A percentile compares a stretch with the other conserved stretches of the same genome.
These are phyloP conservation scores for Pollenia amentaria DNA, from an alignment of 2,888 invertebrate genomes.

Conservation along the genomic window DNA sequence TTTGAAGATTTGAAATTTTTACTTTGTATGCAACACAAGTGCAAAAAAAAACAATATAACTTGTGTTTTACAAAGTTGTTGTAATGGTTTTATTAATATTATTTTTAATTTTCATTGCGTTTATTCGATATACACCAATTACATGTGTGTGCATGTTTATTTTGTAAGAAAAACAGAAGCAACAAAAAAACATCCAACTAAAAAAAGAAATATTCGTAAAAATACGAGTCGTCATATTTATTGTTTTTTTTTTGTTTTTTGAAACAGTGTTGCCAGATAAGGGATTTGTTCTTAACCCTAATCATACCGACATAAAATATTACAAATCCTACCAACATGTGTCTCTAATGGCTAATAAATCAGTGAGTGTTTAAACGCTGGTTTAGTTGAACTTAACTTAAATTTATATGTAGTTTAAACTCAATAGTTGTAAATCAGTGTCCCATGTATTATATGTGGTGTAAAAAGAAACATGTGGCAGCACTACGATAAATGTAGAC, in stretches of 20 bases:
- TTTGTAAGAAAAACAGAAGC: constrained; percentile 2
- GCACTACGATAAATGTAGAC: too few species aligned
- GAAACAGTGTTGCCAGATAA: too few species aligned
- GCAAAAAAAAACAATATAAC: constrained; percentile 41
- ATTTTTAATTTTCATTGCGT: constrained; percentile 36
- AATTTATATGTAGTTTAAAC: too few species aligned
- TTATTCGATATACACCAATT: constrained; percentile 26
- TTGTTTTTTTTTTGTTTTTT: constrained; percentile 27
- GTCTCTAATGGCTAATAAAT: too few species aligned
- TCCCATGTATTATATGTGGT: too few species aligned
- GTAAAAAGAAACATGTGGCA: too few species aligned
- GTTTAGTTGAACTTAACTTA: too few species aligned
- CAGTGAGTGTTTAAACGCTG: too few species aligned
- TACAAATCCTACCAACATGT: too few species aligned
- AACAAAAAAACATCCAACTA: background rate
- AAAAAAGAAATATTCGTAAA: constrained; percentile 28
- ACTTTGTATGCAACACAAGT: constrained; percentile 53
- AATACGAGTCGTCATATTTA: constrained; percentile 45
- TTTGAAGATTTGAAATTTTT: background rate
- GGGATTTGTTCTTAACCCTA: too few species aligned
- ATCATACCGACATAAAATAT: too few species aligned
- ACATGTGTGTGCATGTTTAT: constrained; percentile 25
- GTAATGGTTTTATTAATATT: constrained; percentile 55
- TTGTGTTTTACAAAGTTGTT: constrained; percentile 54
- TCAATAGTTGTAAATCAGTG: too few species aligned